Evolutionary conservation across 2,113 vertebrate species (phyloP).

Genomic region (Protobothrops mucrosquamatus): DNA sequence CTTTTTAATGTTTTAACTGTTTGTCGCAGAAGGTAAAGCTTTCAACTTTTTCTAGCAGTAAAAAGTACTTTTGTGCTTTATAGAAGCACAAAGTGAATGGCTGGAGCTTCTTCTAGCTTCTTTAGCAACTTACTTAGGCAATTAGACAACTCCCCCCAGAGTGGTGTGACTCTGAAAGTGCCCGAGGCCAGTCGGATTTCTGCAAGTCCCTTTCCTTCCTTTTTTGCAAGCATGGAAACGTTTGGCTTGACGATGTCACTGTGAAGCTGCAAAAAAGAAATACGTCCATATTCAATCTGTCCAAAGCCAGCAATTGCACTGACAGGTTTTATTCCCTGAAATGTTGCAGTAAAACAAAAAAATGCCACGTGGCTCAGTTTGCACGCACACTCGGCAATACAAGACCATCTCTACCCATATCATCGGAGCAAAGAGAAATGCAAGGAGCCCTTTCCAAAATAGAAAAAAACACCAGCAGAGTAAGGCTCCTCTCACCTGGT

Average conservation of each 20-base stretch:
- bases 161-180: neutral
- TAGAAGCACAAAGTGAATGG: neutral
- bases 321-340: neutral
- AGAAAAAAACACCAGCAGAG: neutral
- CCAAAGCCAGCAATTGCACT: neutral
- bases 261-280: neutral
- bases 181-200: neutral
- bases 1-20: neutral
- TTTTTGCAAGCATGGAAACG: neutral
- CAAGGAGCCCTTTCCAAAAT: neutral
- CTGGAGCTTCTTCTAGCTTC: neutral
- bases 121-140: too few species aligned
- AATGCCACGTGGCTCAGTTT: neutral
- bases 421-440: neutral
- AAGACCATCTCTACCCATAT: neutral
- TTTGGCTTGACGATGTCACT: neutral
- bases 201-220: too few species aligned
- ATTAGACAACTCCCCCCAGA: neutral
- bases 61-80: neutral
- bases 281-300: neutral
- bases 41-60: neutral
- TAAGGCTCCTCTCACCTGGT: neutral
- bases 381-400: neutral
- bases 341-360: too few species aligned
- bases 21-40: neutral